Percentiles rank a stretch among this genome's conserved stretches.
These are phyloP conservation scores for Papilio polytes DNA, from an alignment of 1,140 invertebrate genomes.

Conservation along the genomic window DNA sequence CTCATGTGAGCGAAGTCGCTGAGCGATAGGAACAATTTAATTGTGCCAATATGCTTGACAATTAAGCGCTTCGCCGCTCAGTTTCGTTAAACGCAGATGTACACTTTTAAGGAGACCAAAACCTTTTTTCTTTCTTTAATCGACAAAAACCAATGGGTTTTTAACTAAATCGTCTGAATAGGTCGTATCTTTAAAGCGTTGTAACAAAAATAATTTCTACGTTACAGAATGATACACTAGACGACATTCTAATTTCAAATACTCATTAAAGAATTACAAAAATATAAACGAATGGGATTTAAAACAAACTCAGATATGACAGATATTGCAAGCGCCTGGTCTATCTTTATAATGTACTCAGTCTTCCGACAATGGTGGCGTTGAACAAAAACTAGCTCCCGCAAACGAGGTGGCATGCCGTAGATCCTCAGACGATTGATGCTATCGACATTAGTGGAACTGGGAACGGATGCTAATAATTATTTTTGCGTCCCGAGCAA, in stretches of 20 bases:
- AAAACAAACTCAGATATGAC: slow-evolving; percentile 25
- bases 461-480: slow-evolving; percentile 52
- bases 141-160: too few relatives aligned
- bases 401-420: slow-evolving; percentile 53
- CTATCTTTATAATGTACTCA: slow-evolving; percentile 46
- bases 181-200: too few relatives aligned
- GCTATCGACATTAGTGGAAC: slow-evolving; percentile 51
- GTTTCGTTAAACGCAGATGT: background rate
- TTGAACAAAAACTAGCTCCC: slow-evolving; percentile 64
- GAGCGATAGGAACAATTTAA: slow-evolving; percentile 55
- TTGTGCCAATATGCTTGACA: slow-evolving; percentile 59
- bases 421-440: slow-evolving; percentile 52
- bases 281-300: background rate
- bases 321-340: slow-evolving; percentile 23
- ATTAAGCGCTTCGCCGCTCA: slow-evolving; percentile 47
- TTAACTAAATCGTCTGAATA: too few relatives aligned
- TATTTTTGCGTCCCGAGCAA: slow-evolving; percentile 37
- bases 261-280: too few relatives aligned
- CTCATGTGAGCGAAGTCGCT: slow-evolving; percentile 54
- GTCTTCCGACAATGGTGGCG: slow-evolving; percentile 65
- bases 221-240: too few relatives aligned
- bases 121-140: too few relatives aligned
- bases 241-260: too few relatives aligned
- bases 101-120: background rate
- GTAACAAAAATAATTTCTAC: too few relatives aligned